phyloP scores from a whole-genome alignment of 1,140 invertebrate genomes.

The Acromyrmex heyeri region DNA sequence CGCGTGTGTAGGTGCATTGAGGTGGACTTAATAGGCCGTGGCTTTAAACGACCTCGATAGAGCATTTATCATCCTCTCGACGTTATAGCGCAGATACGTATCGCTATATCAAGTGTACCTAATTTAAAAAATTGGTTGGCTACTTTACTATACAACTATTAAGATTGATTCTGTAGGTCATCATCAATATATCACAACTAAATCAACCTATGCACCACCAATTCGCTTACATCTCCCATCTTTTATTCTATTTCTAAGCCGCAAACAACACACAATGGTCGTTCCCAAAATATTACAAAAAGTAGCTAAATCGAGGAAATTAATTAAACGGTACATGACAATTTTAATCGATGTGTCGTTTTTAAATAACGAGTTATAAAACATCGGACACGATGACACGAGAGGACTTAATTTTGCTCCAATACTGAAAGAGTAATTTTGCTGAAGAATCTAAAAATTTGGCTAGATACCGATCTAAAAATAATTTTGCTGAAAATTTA shows the following conservation, averaged over 20 bases:
- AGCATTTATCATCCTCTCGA: constrained; percentile 42
- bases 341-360: not conserved
- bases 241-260: not conserved
- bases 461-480: no score
- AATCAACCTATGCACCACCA: not conserved
- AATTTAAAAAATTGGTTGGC: constrained; percentile 4
- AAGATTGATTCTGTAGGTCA: not conserved
- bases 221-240: not conserved
- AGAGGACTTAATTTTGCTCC: constrained; percentile 5
- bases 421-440: not conserved
- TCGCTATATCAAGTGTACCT: constrained; percentile 2
- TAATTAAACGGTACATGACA: not conserved
- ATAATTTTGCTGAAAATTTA: no score
- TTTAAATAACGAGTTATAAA: constrained; percentile 20
- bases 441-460: no score
- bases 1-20: constrained; percentile 34
- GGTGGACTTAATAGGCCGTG: constrained; percentile 45
- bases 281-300: not conserved
- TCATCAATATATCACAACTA: not conserved
- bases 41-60: constrained; percentile 48
- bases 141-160: not conserved
- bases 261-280: not conserved
- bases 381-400: not conserved
- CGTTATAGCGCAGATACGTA: not conserved
- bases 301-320: not conserved